phyloP scores from a whole-genome alignment of 2,797 vertebrate species.

The Avahi laniger region DNA sequence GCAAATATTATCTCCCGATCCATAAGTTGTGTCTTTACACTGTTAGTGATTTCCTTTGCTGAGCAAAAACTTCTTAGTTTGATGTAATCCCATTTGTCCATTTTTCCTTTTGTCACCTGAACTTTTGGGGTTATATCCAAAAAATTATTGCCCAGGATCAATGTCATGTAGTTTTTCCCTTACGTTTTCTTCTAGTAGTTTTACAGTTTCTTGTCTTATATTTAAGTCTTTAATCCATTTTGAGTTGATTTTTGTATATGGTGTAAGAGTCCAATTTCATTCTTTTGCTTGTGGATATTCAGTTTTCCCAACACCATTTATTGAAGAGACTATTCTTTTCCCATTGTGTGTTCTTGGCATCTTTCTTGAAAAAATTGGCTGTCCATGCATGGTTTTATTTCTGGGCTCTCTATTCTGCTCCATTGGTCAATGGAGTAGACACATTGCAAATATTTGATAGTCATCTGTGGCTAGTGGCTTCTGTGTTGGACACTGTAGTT shows the following conservation, averaged over 20 bases:
- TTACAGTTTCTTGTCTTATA: not conserved
- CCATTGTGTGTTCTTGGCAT: not conserved
- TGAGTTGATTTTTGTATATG: not conserved
- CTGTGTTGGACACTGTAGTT: not conserved
- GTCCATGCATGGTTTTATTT: not conserved
- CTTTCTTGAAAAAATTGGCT: not conserved
- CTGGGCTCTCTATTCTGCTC: not conserved
- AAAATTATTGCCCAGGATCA: not conserved
- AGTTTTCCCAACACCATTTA: not conserved
- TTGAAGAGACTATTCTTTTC: not conserved
- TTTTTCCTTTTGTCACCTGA: not conserved
- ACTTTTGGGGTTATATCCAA: not conserved
- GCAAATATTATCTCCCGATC: not conserved
- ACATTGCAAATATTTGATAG: not conserved
- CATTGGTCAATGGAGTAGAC: not conserved
- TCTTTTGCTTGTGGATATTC: not conserved
- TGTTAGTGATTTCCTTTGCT: not conserved
- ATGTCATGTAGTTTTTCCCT: not conserved
- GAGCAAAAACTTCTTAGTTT: not conserved
- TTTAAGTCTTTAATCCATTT: not conserved
- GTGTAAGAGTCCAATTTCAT: not conserved
- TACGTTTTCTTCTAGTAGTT: not conserved
- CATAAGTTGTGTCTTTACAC: not conserved
- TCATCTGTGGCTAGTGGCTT: not conserved
- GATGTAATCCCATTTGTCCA: not conserved